Conservation (phyloP, 1,140 invertebrate species). For the Palaemon carinicauda region DNA sequence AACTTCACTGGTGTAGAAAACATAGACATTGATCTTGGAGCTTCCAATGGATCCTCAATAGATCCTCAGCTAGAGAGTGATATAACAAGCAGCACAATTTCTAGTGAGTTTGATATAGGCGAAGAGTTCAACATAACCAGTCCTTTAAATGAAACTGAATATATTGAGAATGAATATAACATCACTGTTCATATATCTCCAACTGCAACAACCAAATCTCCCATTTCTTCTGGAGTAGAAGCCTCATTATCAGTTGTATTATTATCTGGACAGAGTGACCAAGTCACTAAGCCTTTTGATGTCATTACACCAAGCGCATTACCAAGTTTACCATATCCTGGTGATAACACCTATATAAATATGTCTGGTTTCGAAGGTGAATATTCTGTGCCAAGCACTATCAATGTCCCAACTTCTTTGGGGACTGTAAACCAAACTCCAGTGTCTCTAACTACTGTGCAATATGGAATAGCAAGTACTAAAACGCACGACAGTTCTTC, state of each 20-base stretch:
- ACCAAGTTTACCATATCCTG: neutral
- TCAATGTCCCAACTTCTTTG: too few species aligned
- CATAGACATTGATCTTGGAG: neutral
- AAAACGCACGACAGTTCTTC: neutral
- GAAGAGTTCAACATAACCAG: neutral
- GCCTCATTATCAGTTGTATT: slow-evolving; percentile 4
- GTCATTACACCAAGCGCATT: neutral
- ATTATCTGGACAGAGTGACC: neutral
- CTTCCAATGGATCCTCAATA: neutral
- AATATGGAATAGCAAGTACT: neutral
- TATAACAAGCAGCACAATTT: neutral
- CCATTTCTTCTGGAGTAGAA: neutral
- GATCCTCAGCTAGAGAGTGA: too few species aligned
- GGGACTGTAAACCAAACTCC: too few species aligned
- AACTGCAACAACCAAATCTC: neutral
- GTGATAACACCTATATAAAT: too few species aligned
- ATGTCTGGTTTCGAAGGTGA: too few species aligned
- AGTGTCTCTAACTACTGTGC: too few species aligned
- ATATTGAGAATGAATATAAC: too few species aligned
- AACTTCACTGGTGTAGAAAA: neutral
- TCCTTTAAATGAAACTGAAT: too few species aligned
- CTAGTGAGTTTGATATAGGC: neutral
- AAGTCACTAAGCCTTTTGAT: neutral
- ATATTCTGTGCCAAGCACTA: too few species aligned
- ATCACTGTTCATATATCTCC: neutral